Evolutionary conservation across 2,797 vertebrate species (phyloP), one percentile per base, ranked within the genome.

Genomic region (Zenarchopterus dispar): DNA sequence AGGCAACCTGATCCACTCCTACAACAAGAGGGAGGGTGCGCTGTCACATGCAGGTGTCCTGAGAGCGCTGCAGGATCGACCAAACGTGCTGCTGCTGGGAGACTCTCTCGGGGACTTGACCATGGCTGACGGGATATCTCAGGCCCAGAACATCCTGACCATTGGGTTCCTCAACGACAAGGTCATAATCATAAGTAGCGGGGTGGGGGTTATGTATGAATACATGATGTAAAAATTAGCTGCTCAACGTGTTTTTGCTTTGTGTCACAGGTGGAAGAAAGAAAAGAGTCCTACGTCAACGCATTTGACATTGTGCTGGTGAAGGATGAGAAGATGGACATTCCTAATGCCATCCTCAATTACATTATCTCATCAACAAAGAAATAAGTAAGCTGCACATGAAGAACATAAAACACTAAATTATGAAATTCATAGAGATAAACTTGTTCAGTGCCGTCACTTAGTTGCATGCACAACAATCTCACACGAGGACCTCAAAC

Each of bases 101-200:
- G 96, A 97, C 85, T 96, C 96, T 41, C 69, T 96, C 80, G 96
- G 96, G 15, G 96, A 97, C 76, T 93, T 96, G 75, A 95, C 88
- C 0, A 97, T 97, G 96, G 94, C 95, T 0, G 95, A 96, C 0
- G 94, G 96, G 0, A 87, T 96, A 24, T 18, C 80, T 0, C 60
- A 86, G 31, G 68, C 78, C 0, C 55, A 94, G 71, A 94, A 95
- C 73, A 82, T 95, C 86, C 94, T 97, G 78, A 95, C 93, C 56
- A 82, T 96, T 0, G 95, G 96, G 60, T 96, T 95, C 78, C 92
- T 97, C 39, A 97, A 96, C 0, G 95, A 97, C 84, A 93, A 94
- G 94, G 95, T 96, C 63, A 39, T 91, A 33, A 11, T 8, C 1
- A 26, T 1, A 1, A 4, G 0, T 39, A 39, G 13, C 36, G 16